Evolutionary conservation across 2,797 vertebrate genomes (phyloP).

Genomic region (Neopelma chrysocephalum): DNA sequence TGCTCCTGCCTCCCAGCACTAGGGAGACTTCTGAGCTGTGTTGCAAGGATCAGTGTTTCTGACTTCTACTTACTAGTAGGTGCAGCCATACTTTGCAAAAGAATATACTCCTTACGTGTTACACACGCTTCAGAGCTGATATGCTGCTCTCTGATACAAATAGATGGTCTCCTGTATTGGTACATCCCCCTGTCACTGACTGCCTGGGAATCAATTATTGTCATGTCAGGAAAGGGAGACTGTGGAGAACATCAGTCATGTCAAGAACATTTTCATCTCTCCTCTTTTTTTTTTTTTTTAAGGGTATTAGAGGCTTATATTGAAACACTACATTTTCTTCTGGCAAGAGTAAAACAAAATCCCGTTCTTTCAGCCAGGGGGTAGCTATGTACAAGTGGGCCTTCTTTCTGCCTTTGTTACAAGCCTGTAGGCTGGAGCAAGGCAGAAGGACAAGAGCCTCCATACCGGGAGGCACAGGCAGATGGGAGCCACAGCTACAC

Average conservation of each 20-base stretch:
- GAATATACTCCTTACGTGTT: neutral
- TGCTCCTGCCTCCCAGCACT: neutral
- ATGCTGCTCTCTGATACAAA: neutral
- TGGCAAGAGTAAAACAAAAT: neutral
- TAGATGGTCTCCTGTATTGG: rapidly evolving
- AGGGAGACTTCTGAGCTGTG: neutral
- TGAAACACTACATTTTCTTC: neutral
- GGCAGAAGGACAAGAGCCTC: neutral
- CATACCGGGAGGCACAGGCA: rapidly evolving
- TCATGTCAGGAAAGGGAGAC: neutral
- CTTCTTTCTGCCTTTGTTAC: neutral
- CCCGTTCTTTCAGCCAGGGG: neutral
- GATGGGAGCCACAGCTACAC: rapidly evolving
- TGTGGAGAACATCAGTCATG: neutral
- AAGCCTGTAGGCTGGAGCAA: neutral
- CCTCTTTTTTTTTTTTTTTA: neutral
- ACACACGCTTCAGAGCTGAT: neutral
- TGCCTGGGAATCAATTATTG: neutral
- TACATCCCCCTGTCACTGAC: neutral
- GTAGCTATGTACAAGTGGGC: neutral
- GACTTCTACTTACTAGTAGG: neutral
- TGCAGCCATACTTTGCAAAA: neutral
- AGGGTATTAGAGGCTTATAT: neutral
- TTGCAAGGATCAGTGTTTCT: neutral
- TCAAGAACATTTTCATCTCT: neutral